Percentiles rank a stretch among this genome's conserved stretches.
These are phyloP conservation scores for Phoenicopterus ruber DNA, from an alignment of 2,113 vertebrate species.

Conservation along the genomic window DNA sequence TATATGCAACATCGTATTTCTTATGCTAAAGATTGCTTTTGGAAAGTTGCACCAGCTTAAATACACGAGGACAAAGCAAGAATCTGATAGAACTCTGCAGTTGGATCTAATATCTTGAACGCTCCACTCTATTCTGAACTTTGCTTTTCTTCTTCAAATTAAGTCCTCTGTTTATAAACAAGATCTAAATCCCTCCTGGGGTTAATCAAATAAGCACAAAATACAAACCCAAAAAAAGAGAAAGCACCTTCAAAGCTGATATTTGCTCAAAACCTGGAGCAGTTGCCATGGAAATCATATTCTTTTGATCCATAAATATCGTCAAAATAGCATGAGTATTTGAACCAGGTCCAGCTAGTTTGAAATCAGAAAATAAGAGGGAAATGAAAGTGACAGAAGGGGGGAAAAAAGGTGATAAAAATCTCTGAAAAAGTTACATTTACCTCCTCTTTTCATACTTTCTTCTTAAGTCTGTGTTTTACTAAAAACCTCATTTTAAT, in stretches of 20 bases:
- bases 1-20: not conserved
- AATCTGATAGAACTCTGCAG: not conserved
- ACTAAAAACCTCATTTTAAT: not conserved
- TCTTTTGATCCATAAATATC: slow-evolving; percentile 61
- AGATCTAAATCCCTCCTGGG: slow-evolving; percentile 27
- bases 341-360: slow-evolving; percentile 26
- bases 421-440: not conserved
- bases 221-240: slow-evolving; percentile 32
- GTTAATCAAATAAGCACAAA: slow-evolving; percentile 68
- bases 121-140: slow-evolving; percentile 24
- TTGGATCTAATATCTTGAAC: not conserved
- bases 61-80: not conserved
- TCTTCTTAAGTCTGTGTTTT: not conserved
- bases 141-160: slow-evolving; percentile 63
- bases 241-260: slow-evolving; percentile 58
- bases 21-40: not conserved
- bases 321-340: slow-evolving; percentile 50
- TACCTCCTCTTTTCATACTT: not conserved
- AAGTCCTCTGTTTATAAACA: slow-evolving; percentile 63
- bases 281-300: slow-evolving; percentile 69
- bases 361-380: slow-evolving; percentile 23
- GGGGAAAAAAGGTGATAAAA: not conserved
- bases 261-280: slow-evolving; percentile 65
- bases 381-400: slow-evolving; percentile 11
- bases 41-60: not conserved